Conservation (phyloP, 2,888 invertebrate genomes). For the Nesidiocoris tenuis region DNA sequence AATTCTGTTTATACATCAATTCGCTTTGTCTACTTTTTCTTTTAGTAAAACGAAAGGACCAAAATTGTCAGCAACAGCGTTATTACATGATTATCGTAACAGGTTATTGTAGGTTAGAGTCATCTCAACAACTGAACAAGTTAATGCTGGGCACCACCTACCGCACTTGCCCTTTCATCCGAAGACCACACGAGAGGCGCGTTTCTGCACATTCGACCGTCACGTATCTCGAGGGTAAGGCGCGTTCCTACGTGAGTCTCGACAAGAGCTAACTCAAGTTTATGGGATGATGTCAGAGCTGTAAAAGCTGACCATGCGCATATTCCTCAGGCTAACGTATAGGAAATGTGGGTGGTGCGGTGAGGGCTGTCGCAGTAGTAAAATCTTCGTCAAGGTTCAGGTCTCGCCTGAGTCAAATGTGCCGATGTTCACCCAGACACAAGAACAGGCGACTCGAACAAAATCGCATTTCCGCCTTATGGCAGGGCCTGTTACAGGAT, state of each 20-base stretch:
- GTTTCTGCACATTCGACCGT: background rate
- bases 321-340: background rate
- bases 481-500: no score
- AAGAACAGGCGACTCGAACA: background rate
- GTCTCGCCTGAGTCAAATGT: background rate
- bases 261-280: background rate
- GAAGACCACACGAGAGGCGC: background rate
- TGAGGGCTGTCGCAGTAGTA: background rate
- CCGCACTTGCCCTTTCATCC: no score
- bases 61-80: no score
- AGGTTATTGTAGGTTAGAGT: no score
- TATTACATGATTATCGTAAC: no score
- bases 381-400: background rate
- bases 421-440: background rate
- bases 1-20: no score
- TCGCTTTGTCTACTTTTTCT: no score
- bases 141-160: no score
- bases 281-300: background rate
- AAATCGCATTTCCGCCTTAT: no score
- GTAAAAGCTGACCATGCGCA: background rate
- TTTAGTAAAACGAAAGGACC: no score
- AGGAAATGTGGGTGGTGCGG: background rate
- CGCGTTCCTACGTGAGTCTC: background rate
- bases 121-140: no score
- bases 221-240: no score